Percentiles rank a stretch among this genome's conserved stretches.
Conservation (phyloP, 2,797 vertebrate genomes). For the Astyanax mexicanus region DNA sequence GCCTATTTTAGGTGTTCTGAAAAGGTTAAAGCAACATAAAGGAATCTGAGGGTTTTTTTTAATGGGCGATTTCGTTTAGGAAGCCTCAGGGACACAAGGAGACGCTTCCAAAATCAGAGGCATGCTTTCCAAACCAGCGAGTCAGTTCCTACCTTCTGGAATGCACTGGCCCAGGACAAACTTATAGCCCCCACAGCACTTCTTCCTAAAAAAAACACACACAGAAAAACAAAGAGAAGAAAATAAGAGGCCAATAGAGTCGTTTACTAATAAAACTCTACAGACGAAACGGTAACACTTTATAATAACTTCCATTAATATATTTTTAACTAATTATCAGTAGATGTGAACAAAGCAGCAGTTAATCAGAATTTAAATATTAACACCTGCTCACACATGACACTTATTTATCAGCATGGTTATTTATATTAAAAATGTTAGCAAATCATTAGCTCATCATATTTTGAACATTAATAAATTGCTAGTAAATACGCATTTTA, state of each 20-base stretch:
- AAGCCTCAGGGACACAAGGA: slow-evolving; percentile 39
- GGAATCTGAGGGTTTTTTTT: slow-evolving; percentile 5
- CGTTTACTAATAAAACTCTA: slow-evolving; percentile 26
- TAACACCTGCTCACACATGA: too few relatives aligned
- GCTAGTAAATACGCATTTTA: too few relatives aligned
- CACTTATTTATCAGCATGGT: too few relatives aligned
- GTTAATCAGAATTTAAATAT: too few relatives aligned
- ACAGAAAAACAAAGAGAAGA: slow-evolving; percentile 39
- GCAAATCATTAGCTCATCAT: too few relatives aligned
- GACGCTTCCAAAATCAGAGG: slow-evolving; percentile 45
- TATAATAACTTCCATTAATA: too few relatives aligned
- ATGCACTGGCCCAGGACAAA: slow-evolving; percentile 98
- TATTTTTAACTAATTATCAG: too few relatives aligned
- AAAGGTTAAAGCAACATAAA: slow-evolving; percentile 48
- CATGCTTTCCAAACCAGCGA: slow-evolving; percentile 48
- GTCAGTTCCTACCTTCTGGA: slow-evolving; percentile 89
- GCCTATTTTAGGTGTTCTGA: slow-evolving; percentile 30
- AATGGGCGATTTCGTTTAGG: slow-evolving; percentile 34
- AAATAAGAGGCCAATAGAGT: slow-evolving; percentile 10
- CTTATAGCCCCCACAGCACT: slow-evolving; percentile 96
- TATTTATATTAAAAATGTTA: too few relatives aligned
- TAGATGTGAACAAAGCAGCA: too few relatives aligned
- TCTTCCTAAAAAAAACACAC: slow-evolving; percentile 85
- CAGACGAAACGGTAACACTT: not conserved
- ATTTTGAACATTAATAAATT: too few relatives aligned